Conservation (phyloP, 2,797 vertebrate species). For the Artibeus jamaicensis region DNA sequence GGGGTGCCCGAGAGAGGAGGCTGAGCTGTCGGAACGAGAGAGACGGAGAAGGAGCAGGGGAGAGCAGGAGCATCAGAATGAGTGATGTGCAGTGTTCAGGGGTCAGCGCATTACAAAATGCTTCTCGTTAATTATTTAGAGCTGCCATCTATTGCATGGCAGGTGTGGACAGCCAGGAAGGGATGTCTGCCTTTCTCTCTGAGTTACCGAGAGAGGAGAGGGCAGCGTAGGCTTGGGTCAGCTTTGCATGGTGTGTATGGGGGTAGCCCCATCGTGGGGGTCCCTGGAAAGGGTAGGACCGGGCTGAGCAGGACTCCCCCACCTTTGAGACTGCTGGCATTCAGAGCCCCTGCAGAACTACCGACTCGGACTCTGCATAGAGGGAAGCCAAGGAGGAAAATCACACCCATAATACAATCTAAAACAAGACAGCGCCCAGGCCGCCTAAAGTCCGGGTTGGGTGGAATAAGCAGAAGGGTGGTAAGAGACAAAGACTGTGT, state of each 20-base stretch:
- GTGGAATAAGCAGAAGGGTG: background rate
- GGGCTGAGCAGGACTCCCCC: background rate
- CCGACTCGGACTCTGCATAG: background rate
- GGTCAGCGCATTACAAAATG: constrained; percentile 81
- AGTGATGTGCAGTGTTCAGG: constrained; percentile 75
- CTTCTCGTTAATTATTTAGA: constrained; percentile 85
- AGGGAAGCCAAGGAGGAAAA: background rate
- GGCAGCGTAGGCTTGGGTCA: background rate
- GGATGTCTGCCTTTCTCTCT: constrained; percentile 44
- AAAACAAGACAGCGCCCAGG: background rate
- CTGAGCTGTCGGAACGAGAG: constrained; percentile 31
- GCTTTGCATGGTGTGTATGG: background rate
- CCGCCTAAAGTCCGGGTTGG: background rate
- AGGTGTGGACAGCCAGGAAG: constrained; percentile 52
- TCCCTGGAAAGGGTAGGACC: background rate
- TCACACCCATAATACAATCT: background rate
- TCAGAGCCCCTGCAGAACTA: background rate
- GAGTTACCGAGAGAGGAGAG: background rate
- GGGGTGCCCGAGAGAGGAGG: constrained; percentile 25
- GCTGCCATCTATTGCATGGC: constrained; percentile 43
- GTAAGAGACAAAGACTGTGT: background rate
- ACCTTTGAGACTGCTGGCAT: background rate
- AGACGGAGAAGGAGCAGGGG: background rate
- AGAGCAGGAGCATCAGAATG: constrained; percentile 51
- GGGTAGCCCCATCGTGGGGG: accelerated